Conservation (phyloP, 2,888 invertebrate species). For the Tinea trinotella region DNA sequence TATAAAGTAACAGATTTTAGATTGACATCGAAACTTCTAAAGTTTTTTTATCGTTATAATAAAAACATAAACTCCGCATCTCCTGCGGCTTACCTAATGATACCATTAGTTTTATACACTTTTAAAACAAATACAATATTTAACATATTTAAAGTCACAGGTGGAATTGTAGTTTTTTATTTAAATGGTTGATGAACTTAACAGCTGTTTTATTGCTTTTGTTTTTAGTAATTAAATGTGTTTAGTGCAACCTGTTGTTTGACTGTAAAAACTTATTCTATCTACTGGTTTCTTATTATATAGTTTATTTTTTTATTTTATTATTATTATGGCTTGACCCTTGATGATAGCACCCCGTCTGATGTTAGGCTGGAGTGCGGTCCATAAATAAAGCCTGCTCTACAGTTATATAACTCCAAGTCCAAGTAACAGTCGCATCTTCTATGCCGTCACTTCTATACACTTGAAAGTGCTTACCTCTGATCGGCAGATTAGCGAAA, state of each 20-base stretch:
- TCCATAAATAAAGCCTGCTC: no score
- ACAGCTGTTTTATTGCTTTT: slow-evolving; percentile 42
- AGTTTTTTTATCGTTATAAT: slow-evolving; percentile 27
- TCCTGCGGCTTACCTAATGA: slow-evolving; percentile 67
- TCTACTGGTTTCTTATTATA: no score
- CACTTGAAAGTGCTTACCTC: no score
- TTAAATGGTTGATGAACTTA: slow-evolving; percentile 23
- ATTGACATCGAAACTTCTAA: background rate
- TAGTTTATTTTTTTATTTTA: no score
- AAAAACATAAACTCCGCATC: slow-evolving; percentile 53
- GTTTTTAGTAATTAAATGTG: slow-evolving; percentile 48
- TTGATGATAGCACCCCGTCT: no score
- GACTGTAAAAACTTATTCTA: no score
- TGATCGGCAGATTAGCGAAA: no score
- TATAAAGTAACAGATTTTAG: slow-evolving; percentile 1
- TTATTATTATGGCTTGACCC: no score
- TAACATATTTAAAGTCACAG: slow-evolving; percentile 38
- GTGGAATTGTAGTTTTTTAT: slow-evolving; percentile 35
- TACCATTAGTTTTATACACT: slow-evolving; percentile 40
- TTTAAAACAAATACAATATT: slow-evolving; percentile 59
- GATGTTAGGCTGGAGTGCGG: no score
- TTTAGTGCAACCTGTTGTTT: slow-evolving; percentile 53
- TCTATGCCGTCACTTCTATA: no score
- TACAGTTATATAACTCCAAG: no score
- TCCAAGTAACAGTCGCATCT: no score